Conservation (phyloP, 1,140 invertebrate species). For the Hycleus phaleratus region DNA sequence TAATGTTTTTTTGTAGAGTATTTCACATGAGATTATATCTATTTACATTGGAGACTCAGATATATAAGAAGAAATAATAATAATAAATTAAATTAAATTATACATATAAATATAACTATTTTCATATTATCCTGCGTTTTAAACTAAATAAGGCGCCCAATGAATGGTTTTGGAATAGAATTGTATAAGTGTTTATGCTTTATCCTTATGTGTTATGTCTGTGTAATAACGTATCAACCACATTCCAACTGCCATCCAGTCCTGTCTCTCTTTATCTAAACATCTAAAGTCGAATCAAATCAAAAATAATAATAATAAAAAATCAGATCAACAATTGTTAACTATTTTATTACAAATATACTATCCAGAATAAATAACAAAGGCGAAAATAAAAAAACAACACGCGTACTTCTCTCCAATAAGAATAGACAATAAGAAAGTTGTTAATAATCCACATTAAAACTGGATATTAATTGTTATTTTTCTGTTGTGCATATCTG, state of each 20-base stretch:
- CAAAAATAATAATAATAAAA: not conserved
- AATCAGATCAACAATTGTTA: not conserved
- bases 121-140: conserved; percentile 34
- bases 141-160: conserved; percentile 16
- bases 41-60: conserved; percentile 36
- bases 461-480: no score
- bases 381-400: no score
- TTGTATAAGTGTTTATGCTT: conserved; percentile 28
- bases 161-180: conserved; percentile 23
- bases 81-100: not conserved
- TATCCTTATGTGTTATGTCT: conserved; percentile 29
- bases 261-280: not conserved
- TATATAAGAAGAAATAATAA: conserved; percentile 16
- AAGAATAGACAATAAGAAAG: no score
- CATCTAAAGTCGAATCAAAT: not conserved
- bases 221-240: conserved; percentile 27
- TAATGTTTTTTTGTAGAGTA: conserved; percentile 30
- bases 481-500: no score
- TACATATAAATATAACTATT: conserved; percentile 33
- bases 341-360: no score
- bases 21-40: conserved; percentile 36
- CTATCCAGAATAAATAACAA: no score
- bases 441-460: no score
- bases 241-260: conserved; percentile 16
- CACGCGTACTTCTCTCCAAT: no score